Evolutionary conservation across 2,113 vertebrate species (phyloP).

Genomic region (Rhea americana): DNA sequence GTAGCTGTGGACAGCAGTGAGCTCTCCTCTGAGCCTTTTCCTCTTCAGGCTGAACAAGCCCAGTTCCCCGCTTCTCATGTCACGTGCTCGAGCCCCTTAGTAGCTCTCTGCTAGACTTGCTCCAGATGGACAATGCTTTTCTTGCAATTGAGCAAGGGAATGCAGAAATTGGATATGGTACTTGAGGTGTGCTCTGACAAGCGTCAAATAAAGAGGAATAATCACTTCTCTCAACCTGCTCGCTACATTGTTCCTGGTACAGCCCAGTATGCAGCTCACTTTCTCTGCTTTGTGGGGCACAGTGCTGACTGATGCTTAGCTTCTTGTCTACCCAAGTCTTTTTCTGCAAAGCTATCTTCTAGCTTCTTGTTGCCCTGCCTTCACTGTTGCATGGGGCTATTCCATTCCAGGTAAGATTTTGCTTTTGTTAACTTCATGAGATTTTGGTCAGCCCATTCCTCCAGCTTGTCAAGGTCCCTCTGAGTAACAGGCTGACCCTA

Average conservation of each 20-base stretch:
- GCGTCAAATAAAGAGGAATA: neutral
- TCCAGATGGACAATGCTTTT: neutral
- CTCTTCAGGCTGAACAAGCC: neutral
- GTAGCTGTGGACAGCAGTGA: neutral
- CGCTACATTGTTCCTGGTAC: neutral
- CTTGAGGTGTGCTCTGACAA: neutral
- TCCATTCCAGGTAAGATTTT: neutral
- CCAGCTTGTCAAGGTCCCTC: neutral
- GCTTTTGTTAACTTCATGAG: neutral
- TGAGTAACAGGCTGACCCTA: neutral
- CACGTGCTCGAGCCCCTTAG: neutral
- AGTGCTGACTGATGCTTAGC: neutral
- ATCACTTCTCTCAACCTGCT: neutral
- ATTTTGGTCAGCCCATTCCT: neutral
- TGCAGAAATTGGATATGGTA: neutral
- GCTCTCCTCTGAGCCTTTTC: neutral
- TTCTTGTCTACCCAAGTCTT: neutral
- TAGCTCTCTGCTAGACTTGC: neutral
- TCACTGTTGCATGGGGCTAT: neutral
- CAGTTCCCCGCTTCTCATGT: neutral
- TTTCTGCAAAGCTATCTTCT: neutral
- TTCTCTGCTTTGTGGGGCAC: neutral
- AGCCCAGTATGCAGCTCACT: neutral
- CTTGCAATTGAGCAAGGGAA: neutral
- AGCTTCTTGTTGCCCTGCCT: neutral